These are phyloP conservation scores for Ophraella communa DNA, from an alignment of 2,888 invertebrate genomes.

Conservation along the genomic window DNA sequence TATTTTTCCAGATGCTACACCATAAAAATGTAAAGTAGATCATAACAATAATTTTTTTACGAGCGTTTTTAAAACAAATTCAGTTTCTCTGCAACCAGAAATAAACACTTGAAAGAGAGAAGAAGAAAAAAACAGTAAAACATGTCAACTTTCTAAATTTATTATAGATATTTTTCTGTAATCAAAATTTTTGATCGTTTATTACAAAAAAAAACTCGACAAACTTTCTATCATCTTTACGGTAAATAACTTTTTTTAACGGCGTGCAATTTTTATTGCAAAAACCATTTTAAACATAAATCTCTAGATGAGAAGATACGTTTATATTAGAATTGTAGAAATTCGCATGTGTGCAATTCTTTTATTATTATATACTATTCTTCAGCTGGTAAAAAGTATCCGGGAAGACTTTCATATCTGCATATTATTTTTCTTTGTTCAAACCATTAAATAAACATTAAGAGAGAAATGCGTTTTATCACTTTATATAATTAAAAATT, in stretches of 20 bases:
- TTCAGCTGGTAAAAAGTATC: neutral
- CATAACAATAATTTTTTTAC: neutral
- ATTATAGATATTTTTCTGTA: neutral
- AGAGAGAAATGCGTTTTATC: too few species aligned
- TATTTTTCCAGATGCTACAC: neutral
- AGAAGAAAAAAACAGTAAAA: neutral
- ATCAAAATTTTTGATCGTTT: neutral
- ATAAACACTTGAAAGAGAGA: too few species aligned
- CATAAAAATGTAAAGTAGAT: neutral
- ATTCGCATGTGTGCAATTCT: neutral
- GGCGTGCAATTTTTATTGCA: neutral
- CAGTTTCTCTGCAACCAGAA: neutral
- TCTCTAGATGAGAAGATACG: neutral
- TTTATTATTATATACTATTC: neutral
- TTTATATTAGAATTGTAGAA: neutral
- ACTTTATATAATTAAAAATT: neutral
- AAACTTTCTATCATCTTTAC: neutral
- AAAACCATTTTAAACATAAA: neutral
- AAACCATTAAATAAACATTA: neutral
- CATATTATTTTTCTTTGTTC: neutral
- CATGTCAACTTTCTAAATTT: neutral
- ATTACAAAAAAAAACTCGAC: neutral
- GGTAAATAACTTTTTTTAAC: neutral
- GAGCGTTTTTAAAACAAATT: neutral
- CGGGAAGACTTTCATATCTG: neutral